A percentile compares a stretch with the other conserved stretches of the same genome.
These are phyloP conservation scores for Rhodeus uyekii DNA, from an alignment of 2,797 vertebrate genomes.

Conservation along the genomic window DNA sequence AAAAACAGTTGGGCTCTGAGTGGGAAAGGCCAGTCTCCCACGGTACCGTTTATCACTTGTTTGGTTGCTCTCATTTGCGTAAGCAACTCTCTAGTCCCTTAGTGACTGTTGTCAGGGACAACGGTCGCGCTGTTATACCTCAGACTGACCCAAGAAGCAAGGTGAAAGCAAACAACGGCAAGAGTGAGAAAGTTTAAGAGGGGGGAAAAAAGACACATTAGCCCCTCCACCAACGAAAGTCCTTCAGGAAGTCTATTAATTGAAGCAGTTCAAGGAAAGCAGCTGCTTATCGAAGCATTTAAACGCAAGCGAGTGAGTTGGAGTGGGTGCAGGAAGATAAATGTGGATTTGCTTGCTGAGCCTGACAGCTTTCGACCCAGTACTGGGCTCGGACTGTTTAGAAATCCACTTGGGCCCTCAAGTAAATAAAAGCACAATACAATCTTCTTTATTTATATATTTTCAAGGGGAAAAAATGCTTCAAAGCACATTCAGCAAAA, in stretches of 20 bases:
- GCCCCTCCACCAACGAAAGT: not conserved
- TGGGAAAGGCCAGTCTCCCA: conserved; percentile 32
- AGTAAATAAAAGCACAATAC: conserved; percentile 4
- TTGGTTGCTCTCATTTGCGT: conserved; percentile 26
- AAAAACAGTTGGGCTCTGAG: conserved; percentile 19
- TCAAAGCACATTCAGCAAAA: conserved; percentile 8
- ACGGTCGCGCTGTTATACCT: not conserved
- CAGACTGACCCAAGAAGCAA: conserved; percentile 14
- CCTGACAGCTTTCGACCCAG: conserved; percentile 22
- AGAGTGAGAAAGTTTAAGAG: not conserved
- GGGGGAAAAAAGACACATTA: not conserved
- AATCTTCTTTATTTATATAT: conserved; percentile 11
- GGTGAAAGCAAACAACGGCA: not conserved
- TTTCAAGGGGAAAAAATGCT: not conserved
- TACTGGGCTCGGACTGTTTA: not conserved
- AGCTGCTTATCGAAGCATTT: conserved; percentile 27
- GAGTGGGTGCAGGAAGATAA: conserved; percentile 4
- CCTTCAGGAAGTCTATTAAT: conserved; percentile 30
- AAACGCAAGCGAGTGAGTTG: not conserved
- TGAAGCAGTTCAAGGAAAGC: conserved; percentile 32
- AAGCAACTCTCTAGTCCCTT: conserved; percentile 17
- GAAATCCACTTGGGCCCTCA: not conserved
- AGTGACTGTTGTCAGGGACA: conserved; percentile 39
- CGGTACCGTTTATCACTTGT: conserved; percentile 8
- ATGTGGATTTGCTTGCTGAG: conserved; percentile 21